These are phyloP conservation scores for Phymanthus crucifer DNA, from an alignment of 92 coral and sea anemone genomes.

Conservation along the genomic window DNA sequence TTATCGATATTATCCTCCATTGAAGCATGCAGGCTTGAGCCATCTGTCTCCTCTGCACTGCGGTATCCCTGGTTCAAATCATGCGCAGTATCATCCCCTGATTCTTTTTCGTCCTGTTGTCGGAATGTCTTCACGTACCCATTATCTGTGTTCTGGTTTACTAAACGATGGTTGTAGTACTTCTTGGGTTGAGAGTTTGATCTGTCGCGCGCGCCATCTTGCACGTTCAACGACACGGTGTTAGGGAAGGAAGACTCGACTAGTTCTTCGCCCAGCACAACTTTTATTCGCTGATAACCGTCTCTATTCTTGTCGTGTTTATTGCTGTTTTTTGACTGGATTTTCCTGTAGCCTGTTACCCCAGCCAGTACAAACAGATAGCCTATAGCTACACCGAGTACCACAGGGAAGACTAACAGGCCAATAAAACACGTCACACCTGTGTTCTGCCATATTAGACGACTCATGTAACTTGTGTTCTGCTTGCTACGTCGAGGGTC, in stretches of 20 bases:
- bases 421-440: constrained; percentile 83
- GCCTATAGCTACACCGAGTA: constrained; percentile 91
- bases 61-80: constrained; percentile 40
- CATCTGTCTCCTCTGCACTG: constrained; percentile 58
- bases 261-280: constrained; percentile 82
- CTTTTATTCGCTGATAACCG: constrained; percentile 78
- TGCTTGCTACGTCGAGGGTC: constrained; percentile 82
- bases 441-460: constrained; percentile 86
- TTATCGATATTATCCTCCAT: constrained; percentile 62
- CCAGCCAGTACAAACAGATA: constrained; percentile 73
- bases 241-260: constrained; percentile 90
- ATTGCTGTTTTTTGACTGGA: constrained; percentile 58
- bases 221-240: constrained; percentile 84
- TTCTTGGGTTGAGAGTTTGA: constrained; percentile 34
- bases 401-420: constrained; percentile 75
- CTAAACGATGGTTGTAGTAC: constrained; percentile 64
- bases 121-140: constrained; percentile 60
- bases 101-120: constrained; percentile 26
- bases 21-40: constrained; percentile 72
- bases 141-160: constrained; percentile 62
- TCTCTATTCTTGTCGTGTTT: constrained; percentile 57
- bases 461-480: constrained; percentile 67
- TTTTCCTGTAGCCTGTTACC: constrained; percentile 77
- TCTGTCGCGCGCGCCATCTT: constrained; percentile 53
- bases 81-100: constrained; percentile 61